Base-by-base conservation (phyloP, 1,140 invertebrate genomes). In the Calliphora vicina region DNA sequence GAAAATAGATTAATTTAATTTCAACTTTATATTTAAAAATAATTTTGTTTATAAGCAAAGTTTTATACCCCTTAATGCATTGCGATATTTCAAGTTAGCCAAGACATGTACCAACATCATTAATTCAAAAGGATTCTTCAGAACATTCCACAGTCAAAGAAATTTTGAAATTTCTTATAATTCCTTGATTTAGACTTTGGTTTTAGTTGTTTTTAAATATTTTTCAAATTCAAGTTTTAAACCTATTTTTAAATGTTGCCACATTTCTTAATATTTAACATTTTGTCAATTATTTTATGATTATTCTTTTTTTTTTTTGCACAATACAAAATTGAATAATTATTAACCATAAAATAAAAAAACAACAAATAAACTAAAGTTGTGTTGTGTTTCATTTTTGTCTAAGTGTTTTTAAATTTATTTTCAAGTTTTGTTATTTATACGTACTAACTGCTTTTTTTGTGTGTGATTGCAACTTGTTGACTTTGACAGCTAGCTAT, bases 401-500 rank as follows among this genome's bases (percentile, higher is more conserved):
- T 15, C 17, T 57, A 57, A 57, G 50, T 57, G 50, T 67, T 67
- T 67, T 67, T 12, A 23, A 67, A 67, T 67, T 67, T 67, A 6
- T 67, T 25, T 67, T 23, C 61, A 67, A 23, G 61, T 67, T 67
- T 67, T 67, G 2, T 5, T 10, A n/a, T 57, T 57, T 57, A 2
- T 57, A n/a, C 0, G 4, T 57, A 17, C n/a, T 15, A n/a, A 17
- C n/a, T n/a, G n/a, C n/a, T n/a, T n/a, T n/a, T n/a, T n/a, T n/a
- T n/a, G 15, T 17, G n/a, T 67, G 6, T 67, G 20, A 1, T 67
- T 20, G 61, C 61, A 67, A 67, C 61, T 25, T 67, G 61, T 67
- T 67, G 61, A 67, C 61, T 67, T 67, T 67, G 61, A 67, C 61
- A 67, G 61, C 61, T 23, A 23, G 61, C 61, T 67, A 67, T 67